These are phyloP conservation scores for Mactra quadrangularis DNA, from an alignment of 1,140 invertebrate genomes.

Conservation along the genomic window DNA sequence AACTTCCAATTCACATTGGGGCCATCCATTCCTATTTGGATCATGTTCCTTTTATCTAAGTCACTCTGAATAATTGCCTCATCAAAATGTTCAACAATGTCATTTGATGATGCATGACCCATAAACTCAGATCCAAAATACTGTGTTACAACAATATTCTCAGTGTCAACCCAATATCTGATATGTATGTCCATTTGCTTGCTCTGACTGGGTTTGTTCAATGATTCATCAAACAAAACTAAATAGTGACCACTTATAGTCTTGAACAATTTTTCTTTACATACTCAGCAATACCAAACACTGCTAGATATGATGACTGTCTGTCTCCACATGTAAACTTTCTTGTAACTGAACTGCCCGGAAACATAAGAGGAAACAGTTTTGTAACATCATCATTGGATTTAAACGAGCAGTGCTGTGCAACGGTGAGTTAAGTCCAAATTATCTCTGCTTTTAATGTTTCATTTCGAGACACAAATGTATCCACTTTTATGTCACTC, in stretches of 20 bases:
- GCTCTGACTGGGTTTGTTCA: slow-evolving; percentile 54
- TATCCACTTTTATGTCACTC: too few relatives aligned
- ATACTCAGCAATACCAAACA: slow-evolving; percentile 64
- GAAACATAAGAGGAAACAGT: too few relatives aligned
- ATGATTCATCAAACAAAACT: slow-evolving; percentile 65
- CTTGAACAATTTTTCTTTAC: background rate
- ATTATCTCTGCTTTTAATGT: slow-evolving; percentile 35
- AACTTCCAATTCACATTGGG: slow-evolving; percentile 69
- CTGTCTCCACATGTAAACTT: slow-evolving; percentile 39
- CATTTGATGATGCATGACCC: slow-evolving; percentile 62
- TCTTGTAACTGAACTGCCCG: background rate
- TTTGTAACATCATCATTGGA: slow-evolving; percentile 40
- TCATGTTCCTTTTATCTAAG: slow-evolving; percentile 39
- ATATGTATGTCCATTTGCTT: slow-evolving; percentile 71
- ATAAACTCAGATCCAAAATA: slow-evolving; percentile 63
- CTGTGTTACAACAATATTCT: slow-evolving; percentile 54
- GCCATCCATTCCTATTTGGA: slow-evolving; percentile 71
- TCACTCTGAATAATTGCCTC: slow-evolving; percentile 16
- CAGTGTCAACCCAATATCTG: slow-evolving; percentile 36
- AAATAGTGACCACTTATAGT: slow-evolving; percentile 22
- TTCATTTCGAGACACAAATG: too few relatives aligned
- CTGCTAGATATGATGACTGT: slow-evolving; percentile 57
- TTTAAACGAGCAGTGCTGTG: slow-evolving; percentile 24
- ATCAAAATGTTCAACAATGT: slow-evolving; percentile 57
- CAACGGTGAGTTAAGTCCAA: slow-evolving; percentile 30